These are phyloP conservation scores for Litocranius walleri DNA, from an alignment of 2,113 vertebrate species.

Conservation along the genomic window DNA sequence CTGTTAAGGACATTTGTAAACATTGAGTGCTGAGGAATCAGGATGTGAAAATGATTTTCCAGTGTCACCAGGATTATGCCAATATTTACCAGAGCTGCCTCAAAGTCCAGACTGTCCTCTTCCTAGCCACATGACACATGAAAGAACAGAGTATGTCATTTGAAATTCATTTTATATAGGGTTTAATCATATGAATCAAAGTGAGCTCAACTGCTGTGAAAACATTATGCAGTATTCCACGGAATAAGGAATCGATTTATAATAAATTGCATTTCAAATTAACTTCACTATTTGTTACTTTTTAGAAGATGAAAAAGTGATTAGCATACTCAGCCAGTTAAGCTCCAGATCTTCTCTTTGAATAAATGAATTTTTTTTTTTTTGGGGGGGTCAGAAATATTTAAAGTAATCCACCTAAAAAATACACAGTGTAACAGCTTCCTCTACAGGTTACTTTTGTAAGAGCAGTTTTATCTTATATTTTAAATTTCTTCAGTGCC, in stretches of 20 bases:
- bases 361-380: neutral
- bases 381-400: neutral
- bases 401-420: neutral
- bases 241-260: neutral
- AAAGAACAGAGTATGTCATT: neutral
- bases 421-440: neutral
- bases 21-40: neutral
- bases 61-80: constrained; percentile 7
- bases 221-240: neutral
- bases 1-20: constrained; percentile 39
- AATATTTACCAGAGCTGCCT: constrained; percentile 7
- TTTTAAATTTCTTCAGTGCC: neutral
- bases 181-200: neutral
- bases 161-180: neutral
- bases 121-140: neutral
- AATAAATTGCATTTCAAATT: neutral
- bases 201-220: neutral
- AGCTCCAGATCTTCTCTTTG: neutral
- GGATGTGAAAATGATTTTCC: constrained; percentile 13
- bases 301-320: neutral
- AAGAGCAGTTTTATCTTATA: neutral
- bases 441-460: neutral
- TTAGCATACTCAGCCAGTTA: neutral
- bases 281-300: neutral
- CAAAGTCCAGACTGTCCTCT: neutral